phyloP scores from a whole-genome alignment of 1,140 invertebrate genomes.

The Onthophagus taurus region DNA sequence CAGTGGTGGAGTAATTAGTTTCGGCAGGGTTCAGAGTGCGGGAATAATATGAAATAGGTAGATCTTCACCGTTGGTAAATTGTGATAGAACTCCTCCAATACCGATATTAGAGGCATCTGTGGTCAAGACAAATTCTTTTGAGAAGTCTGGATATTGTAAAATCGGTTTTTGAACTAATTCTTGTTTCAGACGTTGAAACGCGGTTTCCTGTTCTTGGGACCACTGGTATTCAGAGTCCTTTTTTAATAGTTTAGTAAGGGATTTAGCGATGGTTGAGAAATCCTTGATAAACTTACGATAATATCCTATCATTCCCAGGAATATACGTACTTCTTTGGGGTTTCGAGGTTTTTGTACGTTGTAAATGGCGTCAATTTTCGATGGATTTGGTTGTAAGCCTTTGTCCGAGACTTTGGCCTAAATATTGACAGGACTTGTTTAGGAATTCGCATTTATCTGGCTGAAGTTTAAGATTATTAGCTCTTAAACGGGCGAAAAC shows the following conservation, averaged over 20 bases:
- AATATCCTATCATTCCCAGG: conserved; percentile 38
- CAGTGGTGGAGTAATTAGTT: background rate
- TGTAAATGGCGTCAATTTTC: conserved; percentile 34
- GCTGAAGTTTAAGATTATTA: conserved; percentile 34
- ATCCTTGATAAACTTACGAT: conserved; percentile 36
- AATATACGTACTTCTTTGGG: conserved; percentile 31
- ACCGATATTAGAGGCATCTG: conserved; percentile 25
- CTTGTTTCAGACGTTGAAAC: conserved; percentile 20
- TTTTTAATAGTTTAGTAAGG: conserved; percentile 32
- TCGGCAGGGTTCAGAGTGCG: background rate
- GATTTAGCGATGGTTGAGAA: conserved; percentile 33
- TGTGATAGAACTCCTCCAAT: conserved; percentile 17
- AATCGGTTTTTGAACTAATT: conserved; percentile 2
- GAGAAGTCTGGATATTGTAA: conserved; percentile 7
- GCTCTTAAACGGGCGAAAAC: conserved; percentile 27
- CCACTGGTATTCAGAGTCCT: conserved; percentile 29
- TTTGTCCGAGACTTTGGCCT: conserved; percentile 30
- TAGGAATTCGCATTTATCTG: conserved; percentile 38
- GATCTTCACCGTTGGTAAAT: background rate
- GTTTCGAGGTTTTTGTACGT: conserved; percentile 35
- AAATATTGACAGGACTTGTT: conserved; percentile 28
- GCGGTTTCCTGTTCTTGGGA: conserved; percentile 21
- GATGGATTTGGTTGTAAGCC: conserved; percentile 37
- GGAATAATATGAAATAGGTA: conserved; percentile 4
- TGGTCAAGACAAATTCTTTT: conserved; percentile 21